Percentiles rank a stretch among this genome's conserved stretches.
phyloP scores from a whole-genome alignment of 1,140 invertebrate species.

The Caenorhabditis remanei region DNA sequence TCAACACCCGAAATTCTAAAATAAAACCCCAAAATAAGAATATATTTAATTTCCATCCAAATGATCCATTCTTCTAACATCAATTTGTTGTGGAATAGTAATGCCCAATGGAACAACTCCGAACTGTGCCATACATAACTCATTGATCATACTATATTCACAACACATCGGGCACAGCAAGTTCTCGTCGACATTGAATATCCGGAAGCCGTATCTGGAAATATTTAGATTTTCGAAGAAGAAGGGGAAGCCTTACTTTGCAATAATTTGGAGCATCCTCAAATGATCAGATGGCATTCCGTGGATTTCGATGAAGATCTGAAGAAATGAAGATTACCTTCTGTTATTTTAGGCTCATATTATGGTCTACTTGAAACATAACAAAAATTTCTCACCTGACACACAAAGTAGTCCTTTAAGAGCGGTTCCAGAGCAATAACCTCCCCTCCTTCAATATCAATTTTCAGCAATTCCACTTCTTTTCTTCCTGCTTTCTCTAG shows the following conservation, averaged over 20 bases:
- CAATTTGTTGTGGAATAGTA: neutral
- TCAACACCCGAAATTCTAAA: too few species aligned
- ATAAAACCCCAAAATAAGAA: too few species aligned
- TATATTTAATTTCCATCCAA: too few species aligned
- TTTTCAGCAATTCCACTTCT: slow-evolving; percentile 4
- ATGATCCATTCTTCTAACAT: too few species aligned
- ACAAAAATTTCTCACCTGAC: neutral
- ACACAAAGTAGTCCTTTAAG: neutral
- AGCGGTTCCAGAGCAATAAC: neutral
- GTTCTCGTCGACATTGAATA: neutral
- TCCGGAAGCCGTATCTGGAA: neutral
- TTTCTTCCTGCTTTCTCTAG: neutral
- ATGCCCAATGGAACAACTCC: neutral
- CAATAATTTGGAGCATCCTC: neutral
- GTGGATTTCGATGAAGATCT: slow-evolving; percentile 2
- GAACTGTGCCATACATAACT: neutral
- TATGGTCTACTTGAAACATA: neutral
- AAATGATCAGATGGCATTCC: neutral
- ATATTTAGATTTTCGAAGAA: too few species aligned
- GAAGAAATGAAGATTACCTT: neutral
- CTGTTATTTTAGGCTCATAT: neutral
- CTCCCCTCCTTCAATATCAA: slow-evolving; percentile 25
- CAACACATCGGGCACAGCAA: neutral
- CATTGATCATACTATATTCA: slow-evolving; percentile 41
- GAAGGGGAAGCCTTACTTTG: neutral